A percentile compares a stretch with the other conserved stretches of the same genome.
Evolutionary conservation across 2,113 vertebrate species (phyloP).

Genomic region (Alaudala cheleensis): DNA sequence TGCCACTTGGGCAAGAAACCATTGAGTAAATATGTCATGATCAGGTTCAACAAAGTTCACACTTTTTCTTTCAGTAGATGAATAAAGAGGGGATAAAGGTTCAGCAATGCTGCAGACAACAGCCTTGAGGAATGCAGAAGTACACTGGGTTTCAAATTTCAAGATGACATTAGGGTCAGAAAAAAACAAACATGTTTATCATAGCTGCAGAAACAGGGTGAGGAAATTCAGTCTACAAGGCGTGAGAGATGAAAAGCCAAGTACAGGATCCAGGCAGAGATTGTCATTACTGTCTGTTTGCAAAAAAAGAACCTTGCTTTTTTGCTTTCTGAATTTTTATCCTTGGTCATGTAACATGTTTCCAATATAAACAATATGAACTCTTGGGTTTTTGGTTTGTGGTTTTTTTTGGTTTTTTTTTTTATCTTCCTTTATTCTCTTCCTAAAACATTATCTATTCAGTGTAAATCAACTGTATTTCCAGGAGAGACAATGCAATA

Average conservation of each 20-base stretch:
- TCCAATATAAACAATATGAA: background rate
- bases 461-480: background rate
- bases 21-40: background rate
- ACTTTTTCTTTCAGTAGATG: background rate
- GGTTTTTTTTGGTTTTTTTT: background rate
- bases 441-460: background rate
- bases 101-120: background rate
- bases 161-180: background rate
- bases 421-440: background rate
- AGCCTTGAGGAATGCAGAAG: background rate
- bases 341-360: background rate
- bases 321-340: background rate
- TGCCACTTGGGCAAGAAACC: background rate
- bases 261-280: background rate
- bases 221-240: background rate
- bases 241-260: background rate
- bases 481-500: background rate
- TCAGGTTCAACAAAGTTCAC: background rate
- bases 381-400: no score
- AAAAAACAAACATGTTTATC: background rate
- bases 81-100: background rate
- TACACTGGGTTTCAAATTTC: background rate
- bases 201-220: background rate
- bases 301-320: background rate
- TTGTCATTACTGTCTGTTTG: background rate